Evolutionary conservation across 2,113 vertebrate species (phyloP).

Genomic region (Malurus elegans): DNA sequence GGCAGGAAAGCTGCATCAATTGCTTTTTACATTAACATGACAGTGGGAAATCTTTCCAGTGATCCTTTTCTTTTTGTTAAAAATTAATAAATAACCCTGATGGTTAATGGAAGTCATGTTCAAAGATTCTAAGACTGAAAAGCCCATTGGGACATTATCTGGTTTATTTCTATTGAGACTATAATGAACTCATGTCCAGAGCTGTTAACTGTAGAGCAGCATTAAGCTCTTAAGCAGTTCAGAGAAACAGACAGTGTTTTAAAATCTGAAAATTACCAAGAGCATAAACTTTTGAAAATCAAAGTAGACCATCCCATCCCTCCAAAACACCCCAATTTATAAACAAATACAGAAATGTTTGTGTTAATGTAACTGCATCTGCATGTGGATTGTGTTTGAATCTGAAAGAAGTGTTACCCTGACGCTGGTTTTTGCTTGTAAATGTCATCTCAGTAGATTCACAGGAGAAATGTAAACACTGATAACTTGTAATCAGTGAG

Average conservation of each 20-base stretch:
- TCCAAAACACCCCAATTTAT: accelerated
- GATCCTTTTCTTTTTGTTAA: background rate
- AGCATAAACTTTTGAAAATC: background rate
- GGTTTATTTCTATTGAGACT: background rate
- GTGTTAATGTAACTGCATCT: background rate
- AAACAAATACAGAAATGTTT: background rate
- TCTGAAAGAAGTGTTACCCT: background rate
- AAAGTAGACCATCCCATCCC: background rate
- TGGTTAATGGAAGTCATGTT: background rate
- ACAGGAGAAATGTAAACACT: background rate
- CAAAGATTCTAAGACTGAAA: background rate
- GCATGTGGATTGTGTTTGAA: background rate
- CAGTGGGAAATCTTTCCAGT: background rate
- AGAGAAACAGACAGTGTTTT: background rate
- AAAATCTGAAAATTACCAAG: background rate
- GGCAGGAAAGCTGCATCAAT: background rate
- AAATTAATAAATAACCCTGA: background rate
- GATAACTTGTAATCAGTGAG: background rate
- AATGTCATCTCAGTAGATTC: background rate
- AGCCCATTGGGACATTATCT: background rate
- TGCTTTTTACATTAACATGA: background rate
- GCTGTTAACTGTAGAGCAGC: background rate
- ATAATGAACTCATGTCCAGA: background rate
- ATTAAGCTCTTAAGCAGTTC: background rate
- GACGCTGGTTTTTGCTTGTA: background rate